Evolutionary conservation across 2,888 invertebrate species (phyloP).

Genomic region (Acrobasis repandana): DNA sequence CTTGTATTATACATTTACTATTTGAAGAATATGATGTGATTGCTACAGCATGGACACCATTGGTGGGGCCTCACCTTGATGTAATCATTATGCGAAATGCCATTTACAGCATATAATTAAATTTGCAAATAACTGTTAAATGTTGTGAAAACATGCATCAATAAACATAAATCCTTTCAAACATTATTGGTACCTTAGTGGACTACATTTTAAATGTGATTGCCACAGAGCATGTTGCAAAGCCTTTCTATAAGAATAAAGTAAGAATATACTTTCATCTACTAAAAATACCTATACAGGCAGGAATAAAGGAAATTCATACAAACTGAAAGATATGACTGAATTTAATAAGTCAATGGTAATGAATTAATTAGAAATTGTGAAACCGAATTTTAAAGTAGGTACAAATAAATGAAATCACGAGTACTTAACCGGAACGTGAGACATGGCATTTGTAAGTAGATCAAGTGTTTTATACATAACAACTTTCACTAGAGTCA

Average conservation of each 20-base stretch:
- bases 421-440: conserved; percentile 83
- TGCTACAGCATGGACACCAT: not conserved
- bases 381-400: conserved; percentile 80
- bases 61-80: not conserved
- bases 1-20: too few species aligned
- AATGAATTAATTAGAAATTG: conserved; percentile 81
- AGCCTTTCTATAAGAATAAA: not conserved
- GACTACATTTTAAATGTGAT: conserved; percentile 21
- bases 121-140: conserved; percentile 16
- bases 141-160: conserved; percentile 25
- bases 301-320: conserved; percentile 33
- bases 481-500: conserved; percentile 83
- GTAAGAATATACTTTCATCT: conserved; percentile 16
- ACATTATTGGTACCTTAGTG: conserved; percentile 19
- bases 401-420: conserved; percentile 82
- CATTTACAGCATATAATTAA: not conserved
- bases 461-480: conserved; percentile 83
- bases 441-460: conserved; percentile 83
- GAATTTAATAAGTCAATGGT: conserved; percentile 64
- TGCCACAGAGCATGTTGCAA: conserved; percentile 14
- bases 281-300: conserved; percentile 19
- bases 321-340: conserved; percentile 47
- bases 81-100: not conserved
- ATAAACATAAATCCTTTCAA: conserved; percentile 18
- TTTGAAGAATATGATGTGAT: too few species aligned